Conservation (phyloP, 2,113 vertebrate genomes). For the Ciconia boyciana region DNA sequence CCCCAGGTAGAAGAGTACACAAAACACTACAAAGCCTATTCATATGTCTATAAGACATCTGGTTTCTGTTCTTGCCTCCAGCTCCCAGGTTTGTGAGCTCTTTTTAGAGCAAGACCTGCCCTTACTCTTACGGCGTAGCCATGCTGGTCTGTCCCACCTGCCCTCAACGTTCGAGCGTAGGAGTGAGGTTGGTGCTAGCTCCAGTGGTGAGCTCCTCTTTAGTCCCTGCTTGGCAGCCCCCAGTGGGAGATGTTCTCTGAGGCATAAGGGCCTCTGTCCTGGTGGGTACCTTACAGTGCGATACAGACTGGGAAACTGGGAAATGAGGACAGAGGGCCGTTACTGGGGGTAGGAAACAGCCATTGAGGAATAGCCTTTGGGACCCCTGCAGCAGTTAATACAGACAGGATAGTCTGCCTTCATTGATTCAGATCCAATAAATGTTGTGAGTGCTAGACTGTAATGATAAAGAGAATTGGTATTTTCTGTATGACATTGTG, state of each 20-base stretch:
- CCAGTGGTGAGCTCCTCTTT: background rate
- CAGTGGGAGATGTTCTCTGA: background rate
- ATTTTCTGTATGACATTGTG: background rate
- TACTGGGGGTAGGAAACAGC: too few relatives aligned
- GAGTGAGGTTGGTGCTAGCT: background rate
- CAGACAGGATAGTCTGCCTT: background rate
- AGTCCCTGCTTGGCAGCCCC: background rate
- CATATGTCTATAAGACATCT: rapidly evolving
- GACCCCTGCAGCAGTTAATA: background rate
- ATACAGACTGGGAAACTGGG: too few relatives aligned
- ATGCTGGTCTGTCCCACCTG: background rate
- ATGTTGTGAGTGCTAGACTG: background rate
- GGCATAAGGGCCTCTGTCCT: background rate
- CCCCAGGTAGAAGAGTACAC: background rate
- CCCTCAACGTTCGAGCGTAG: rapidly evolving
- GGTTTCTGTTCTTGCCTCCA: background rate
- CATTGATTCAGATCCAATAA: background rate
- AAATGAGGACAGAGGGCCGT: rapidly evolving
- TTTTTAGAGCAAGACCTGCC: background rate
- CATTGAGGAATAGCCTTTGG: background rate
- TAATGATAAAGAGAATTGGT: background rate
- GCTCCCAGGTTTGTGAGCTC: background rate
- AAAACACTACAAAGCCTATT: background rate
- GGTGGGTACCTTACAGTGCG: background rate
- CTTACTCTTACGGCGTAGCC: too few relatives aligned